These are phyloP conservation scores for Meda fulgida DNA, from an alignment of 2,797 vertebrate genomes.

Conservation along the genomic window DNA sequence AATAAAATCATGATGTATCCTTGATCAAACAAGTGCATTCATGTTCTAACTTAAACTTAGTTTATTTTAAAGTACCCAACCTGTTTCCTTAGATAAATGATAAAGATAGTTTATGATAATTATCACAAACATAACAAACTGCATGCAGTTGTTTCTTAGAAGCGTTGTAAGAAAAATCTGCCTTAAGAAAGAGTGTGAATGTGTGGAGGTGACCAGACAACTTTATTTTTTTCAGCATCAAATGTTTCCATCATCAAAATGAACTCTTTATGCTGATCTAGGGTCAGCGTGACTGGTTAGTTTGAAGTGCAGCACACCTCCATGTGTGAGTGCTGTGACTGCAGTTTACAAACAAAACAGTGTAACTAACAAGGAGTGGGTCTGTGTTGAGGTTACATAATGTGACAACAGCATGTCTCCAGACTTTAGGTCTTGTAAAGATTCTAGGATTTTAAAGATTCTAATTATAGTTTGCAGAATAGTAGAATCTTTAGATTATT, in stretches of 20 bases:
- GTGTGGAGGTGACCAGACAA: background rate
- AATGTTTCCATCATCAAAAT: background rate
- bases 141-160: background rate
- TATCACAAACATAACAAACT: background rate
- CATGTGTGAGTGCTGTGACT: constrained; percentile 57
- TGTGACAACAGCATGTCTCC: constrained; percentile 24
- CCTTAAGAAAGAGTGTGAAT: background rate
- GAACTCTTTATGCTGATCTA: background rate
- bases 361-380: background rate
- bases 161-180: background rate
- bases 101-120: background rate
- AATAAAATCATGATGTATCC: background rate
- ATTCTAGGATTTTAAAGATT: constrained; percentile 2
- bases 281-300: background rate
- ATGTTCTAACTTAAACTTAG: background rate
- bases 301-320: constrained; percentile 13
- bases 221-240: background rate
- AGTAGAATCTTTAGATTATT: background rate
- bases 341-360: constrained; percentile 39
- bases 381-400: constrained; percentile 39
- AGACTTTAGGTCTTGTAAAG: constrained; percentile 16
- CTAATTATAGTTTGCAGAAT: background rate
- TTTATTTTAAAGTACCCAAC: background rate
- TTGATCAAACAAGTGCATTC: constrained; percentile 10
- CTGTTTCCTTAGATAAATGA: background rate